Percentiles rank a stretch among this genome's conserved stretches.
phyloP scores from a whole-genome alignment of 2,113 vertebrate species.

The Calyptommatus sinebrachiatus region DNA sequence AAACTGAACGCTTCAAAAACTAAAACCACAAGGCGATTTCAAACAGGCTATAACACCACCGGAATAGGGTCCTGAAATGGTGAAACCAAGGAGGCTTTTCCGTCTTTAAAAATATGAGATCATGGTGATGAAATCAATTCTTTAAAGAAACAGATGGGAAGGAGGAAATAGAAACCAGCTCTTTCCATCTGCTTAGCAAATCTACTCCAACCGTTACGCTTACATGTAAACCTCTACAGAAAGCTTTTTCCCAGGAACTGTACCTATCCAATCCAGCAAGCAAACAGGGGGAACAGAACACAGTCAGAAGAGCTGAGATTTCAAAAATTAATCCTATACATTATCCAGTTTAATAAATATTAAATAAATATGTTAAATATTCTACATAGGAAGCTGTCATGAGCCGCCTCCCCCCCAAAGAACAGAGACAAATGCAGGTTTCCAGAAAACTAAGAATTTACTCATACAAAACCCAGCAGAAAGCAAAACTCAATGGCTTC shows the following conservation, averaged over 20 bases:
- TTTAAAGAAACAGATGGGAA: constrained; percentile 1
- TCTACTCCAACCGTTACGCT: background rate
- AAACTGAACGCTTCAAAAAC: constrained; percentile 28
- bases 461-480: too few species aligned
- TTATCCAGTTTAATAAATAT: too few species aligned
- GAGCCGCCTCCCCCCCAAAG: too few species aligned
- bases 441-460: too few species aligned
- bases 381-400: background rate
- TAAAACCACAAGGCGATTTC: constrained; percentile 29
- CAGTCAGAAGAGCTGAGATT: too few species aligned
- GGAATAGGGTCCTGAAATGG: constrained; percentile 12
- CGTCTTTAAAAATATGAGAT: background rate
- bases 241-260: background rate
- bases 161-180: background rate
- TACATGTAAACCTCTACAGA: constrained; percentile 18
- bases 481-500: too few species aligned
- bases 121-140: constrained; percentile 24
- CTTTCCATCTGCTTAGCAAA: background rate
- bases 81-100: background rate
- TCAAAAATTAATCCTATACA: too few species aligned
- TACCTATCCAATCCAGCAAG: too few species aligned
- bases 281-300: too few species aligned
- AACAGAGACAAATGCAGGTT: too few species aligned
- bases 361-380: constrained; percentile 41
- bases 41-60: constrained; percentile 7